Conservation (phyloP, 1,140 invertebrate species). For the Dendrolimus punctatus region DNA sequence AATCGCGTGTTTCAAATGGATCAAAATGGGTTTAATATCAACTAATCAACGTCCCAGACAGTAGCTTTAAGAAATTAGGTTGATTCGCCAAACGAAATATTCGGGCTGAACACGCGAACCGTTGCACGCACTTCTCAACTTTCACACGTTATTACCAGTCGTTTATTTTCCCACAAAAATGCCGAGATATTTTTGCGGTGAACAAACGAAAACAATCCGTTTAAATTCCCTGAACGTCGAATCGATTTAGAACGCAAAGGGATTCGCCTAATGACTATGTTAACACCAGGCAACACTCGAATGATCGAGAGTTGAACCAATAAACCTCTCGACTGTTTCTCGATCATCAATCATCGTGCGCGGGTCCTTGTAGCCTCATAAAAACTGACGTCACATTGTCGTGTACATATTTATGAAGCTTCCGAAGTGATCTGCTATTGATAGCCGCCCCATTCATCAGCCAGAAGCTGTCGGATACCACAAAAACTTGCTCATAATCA, state of each 20-base stretch:
- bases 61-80: constrained; percentile 47
- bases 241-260: constrained; percentile 8
- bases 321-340: constrained; percentile 30
- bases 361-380: constrained; percentile 45
- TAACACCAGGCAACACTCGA: constrained; percentile 30
- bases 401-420: constrained; percentile 65
- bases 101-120: constrained; percentile 35
- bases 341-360: constrained; percentile 53
- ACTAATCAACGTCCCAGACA: constrained; percentile 38
- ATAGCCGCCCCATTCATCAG: constrained; percentile 52
- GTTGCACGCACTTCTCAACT: constrained; percentile 28
- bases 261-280: constrained; percentile 23
- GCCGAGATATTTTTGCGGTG: constrained; percentile 1
- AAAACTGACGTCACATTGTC: constrained; percentile 51
- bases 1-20: constrained; percentile 2
- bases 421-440: constrained; percentile 49
- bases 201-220: constrained; percentile 5
- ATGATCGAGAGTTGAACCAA: constrained; percentile 40
- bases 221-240: background rate
- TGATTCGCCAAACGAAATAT: constrained; percentile 30
- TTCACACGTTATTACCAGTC: constrained; percentile 25
- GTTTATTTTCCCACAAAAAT: constrained; percentile 7
- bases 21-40: constrained; percentile 13
- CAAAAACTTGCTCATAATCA: constrained; percentile 17
- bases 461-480: constrained; percentile 24